Percentiles rank a stretch among this genome's conserved stretches.
Evolutionary conservation across 2,797 vertebrate genomes (phyloP).

Genomic region (Mionectes olivaceus): DNA sequence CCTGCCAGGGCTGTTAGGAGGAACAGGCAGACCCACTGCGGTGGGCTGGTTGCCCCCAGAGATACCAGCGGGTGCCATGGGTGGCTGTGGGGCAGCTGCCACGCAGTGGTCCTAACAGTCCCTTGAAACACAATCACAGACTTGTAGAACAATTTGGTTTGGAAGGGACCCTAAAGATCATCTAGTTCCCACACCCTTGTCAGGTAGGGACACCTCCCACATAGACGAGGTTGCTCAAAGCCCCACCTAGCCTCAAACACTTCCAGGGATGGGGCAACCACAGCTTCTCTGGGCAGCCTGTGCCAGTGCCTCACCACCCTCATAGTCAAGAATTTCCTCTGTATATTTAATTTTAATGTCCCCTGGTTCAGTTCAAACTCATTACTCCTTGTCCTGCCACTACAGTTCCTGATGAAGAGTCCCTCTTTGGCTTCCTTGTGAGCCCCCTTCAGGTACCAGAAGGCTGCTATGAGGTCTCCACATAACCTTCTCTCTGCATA

Average conservation of each 20-base stretch:
- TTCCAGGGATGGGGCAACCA: not conserved
- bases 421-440: not conserved
- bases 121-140: not conserved
- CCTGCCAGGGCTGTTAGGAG: not conserved
- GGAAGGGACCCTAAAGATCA: not conserved
- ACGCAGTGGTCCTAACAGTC: not conserved
- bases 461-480: not conserved
- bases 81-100: not conserved
- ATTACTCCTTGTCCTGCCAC: not conserved
- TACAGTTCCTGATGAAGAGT: not conserved
- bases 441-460: not conserved
- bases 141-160: not conserved
- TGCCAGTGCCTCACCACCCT: not conserved
- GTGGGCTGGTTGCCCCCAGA: not conserved
- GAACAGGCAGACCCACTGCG: accelerated
- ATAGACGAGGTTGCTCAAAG: not conserved
- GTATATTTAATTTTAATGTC: not conserved
- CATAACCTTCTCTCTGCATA: not conserved
- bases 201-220: not conserved
- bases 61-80: not conserved
- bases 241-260: not conserved
- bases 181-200: accelerated
- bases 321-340: not conserved
- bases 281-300: not conserved
- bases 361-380: not conserved